These are phyloP conservation scores for Mellilla xanthometata DNA, from an alignment of 2,888 invertebrate genomes.

Conservation along the genomic window DNA sequence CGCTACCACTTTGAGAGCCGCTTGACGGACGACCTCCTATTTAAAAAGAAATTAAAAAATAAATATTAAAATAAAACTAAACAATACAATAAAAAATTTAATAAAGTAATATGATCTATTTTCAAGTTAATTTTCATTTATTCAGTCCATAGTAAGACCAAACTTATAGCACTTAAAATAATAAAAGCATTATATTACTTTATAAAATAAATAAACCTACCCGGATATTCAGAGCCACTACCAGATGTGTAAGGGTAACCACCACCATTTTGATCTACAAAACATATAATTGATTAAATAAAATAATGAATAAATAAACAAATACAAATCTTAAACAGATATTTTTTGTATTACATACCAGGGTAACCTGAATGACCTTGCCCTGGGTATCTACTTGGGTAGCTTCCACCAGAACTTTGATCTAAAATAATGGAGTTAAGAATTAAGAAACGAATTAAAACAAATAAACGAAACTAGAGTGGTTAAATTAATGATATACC, in stretches of 20 bases:
- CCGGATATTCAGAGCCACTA: constrained; percentile 1
- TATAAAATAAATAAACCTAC: too few species aligned
- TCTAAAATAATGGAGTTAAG: too few species aligned
- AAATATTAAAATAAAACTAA: background rate
- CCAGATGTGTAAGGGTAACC: constrained; percentile 1
- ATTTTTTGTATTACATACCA: background rate
- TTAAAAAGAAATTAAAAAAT: background rate
- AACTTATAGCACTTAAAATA: too few species aligned
- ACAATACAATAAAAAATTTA: too few species aligned
- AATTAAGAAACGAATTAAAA: too few species aligned
- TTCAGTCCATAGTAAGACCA: too few species aligned
- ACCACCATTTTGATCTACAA: constrained; percentile 5
- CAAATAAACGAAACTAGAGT: too few species aligned
- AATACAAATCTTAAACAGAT: background rate
- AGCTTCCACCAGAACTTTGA: too few species aligned
- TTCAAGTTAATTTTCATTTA: too few species aligned
- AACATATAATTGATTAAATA: background rate
- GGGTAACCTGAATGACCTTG: constrained; percentile 1
- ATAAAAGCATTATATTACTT: too few species aligned
- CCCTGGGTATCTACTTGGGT: background rate
- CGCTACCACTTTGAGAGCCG: constrained; percentile 7
- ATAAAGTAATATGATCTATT: background rate
- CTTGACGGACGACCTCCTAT: constrained; percentile 8
- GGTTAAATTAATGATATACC: too few species aligned
- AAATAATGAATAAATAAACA: background rate